Evolutionary conservation across 2,113 vertebrate genomes (phyloP), one percentile per base, ranked within the genome.

Genomic region (Hypanus sabinus): DNA sequence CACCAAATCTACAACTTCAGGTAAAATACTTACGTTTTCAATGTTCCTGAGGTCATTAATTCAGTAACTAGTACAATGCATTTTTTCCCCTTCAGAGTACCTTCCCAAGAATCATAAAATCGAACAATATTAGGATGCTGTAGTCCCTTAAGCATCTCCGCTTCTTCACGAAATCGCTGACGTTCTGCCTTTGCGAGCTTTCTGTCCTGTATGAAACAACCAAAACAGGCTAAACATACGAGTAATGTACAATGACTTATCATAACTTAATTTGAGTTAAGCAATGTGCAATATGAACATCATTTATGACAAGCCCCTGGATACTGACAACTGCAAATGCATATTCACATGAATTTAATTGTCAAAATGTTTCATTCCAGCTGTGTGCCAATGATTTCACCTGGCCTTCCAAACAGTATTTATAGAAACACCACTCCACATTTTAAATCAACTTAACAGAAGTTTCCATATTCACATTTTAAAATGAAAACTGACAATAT

Each of bases 81-180:
- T 70, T 98, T 98, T 94, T 98, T 99, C 81, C 98, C 98, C 96
- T 98, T 99, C 18, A 98, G 96, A 4, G 97, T 98, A 85, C 98
- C 99, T 94, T 99, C 98, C 99, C 99, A 99, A 96, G 99, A 99
- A 96, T 99, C 99, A 33, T 99, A 99, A 96, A 99, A 99, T 12
- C 99, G 97, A 94, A 99, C 99, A 0, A 99, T 99, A 95, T 99
- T 99, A 93, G 98, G 98, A 94, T 99, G 99, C 95, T 99, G 99
- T 24, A 99, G 97, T 88, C 98, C 98, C 96, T 99, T 99, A 79
- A 99, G 95, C 99, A 99, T 99, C 95, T 99, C 99, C 0, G 98
- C 99, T 96, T 99, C 99, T 95, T 99, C 99, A 95, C 99, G 99
- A 96, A 99, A 99, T 60, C 98, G 96, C 95, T 99, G 98, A 76